Evolutionary conservation across 2,113 vertebrate genomes (phyloP).

Genomic region (Ornithorhynchus anatinus): DNA sequence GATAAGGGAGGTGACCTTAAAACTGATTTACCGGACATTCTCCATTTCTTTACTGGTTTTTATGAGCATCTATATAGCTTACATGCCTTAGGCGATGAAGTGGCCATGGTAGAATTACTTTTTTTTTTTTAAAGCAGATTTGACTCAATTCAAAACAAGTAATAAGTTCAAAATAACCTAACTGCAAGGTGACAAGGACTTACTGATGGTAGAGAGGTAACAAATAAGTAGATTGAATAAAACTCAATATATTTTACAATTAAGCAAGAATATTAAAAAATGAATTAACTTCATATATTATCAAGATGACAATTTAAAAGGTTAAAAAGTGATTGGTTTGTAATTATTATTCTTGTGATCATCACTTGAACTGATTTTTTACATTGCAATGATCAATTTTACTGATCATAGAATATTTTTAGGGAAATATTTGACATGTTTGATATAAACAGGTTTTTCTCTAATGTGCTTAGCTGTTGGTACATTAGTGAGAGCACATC

Average conservation of each 20-base stretch:
- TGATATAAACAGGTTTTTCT: too few species aligned
- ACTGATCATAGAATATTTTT: too few species aligned
- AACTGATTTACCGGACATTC: neutral
- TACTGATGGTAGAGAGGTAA: neutral
- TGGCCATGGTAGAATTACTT: neutral
- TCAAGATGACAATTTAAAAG: too few species aligned
- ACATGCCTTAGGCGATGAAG: neutral
- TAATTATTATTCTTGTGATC: too few species aligned
- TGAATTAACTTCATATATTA: neutral
- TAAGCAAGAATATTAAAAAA: neutral
- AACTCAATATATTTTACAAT: neutral
- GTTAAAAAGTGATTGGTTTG: too few species aligned
- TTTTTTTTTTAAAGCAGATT: constrained; percentile 7
- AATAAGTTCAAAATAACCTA: neutral
- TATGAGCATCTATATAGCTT: constrained; percentile 8
- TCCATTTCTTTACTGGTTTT: constrained; percentile 1
- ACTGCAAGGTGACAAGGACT: neutral
- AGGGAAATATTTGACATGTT: too few species aligned
- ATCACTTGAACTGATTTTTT: too few species aligned
- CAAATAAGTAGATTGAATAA: neutral
- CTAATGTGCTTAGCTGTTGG: too few species aligned
- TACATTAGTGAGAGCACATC: too few species aligned
- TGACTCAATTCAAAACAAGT: neutral
- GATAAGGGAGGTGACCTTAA: neutral
- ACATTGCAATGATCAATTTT: too few species aligned